phyloP scores from a whole-genome alignment of 2,888 invertebrate species.

The Melolontha melolontha region DNA sequence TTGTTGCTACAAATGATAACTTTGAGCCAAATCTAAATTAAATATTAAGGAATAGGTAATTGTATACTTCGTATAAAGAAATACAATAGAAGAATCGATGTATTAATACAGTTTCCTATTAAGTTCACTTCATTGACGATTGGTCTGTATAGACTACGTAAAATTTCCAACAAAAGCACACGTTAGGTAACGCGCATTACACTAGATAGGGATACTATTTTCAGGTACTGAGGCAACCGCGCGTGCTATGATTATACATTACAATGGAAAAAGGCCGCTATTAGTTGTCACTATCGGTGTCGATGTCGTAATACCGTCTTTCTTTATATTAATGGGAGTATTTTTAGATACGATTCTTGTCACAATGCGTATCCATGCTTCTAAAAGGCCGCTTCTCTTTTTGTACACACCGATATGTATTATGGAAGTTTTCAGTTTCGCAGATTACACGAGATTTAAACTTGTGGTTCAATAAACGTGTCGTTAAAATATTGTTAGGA shows the following conservation, averaged over 20 bases:
- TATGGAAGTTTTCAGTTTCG: conserved; percentile 45
- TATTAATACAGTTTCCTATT: conserved; percentile 47
- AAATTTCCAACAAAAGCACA: conserved; percentile 49
- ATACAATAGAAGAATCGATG: not conserved
- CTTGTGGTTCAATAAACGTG: conserved; percentile 51
- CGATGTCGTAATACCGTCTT: conserved; percentile 46
- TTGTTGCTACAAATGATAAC: too few species aligned
- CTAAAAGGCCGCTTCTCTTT: conserved; percentile 47
- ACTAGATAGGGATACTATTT: conserved; percentile 44
- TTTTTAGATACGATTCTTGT: conserved; percentile 50
- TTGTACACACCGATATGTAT: conserved; percentile 44
- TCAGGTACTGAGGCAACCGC: conserved; percentile 50
- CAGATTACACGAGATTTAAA: conserved; percentile 48
- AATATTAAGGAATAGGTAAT: too few species aligned
- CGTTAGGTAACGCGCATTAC: conserved; percentile 47
- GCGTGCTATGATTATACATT: conserved; percentile 49
- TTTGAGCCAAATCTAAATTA: too few species aligned
- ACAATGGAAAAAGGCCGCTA: conserved; percentile 44
- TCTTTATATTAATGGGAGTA: conserved; percentile 48
- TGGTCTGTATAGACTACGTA: conserved; percentile 49
- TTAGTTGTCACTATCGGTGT: conserved; percentile 49
- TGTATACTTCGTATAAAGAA: not conserved
- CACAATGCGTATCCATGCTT: conserved; percentile 47
- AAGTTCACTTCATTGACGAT: conserved; percentile 49
- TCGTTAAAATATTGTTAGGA: conserved; percentile 37